Evolutionary conservation across 2,888 invertebrate species (phyloP).

Genomic region (Tinea pellionella): DNA sequence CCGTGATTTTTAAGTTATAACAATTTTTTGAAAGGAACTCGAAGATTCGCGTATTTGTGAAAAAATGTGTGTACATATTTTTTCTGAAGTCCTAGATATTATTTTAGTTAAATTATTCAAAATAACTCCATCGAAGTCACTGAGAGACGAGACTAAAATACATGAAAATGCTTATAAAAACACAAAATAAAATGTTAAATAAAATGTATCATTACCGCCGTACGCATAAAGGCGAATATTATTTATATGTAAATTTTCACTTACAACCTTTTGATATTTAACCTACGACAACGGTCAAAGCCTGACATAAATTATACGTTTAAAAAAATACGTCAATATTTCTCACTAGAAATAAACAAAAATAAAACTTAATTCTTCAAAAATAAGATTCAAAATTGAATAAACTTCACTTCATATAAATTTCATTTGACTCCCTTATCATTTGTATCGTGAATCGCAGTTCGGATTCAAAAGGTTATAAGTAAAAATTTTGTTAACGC

Average conservation of each 20-base stretch:
- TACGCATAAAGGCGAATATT: background rate
- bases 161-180: background rate
- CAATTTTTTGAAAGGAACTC: too few species aligned
- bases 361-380: background rate
- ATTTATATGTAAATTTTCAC: background rate
- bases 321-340: slow-evolving; percentile 6
- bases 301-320: slow-evolving; percentile 8
- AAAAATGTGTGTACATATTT: too few species aligned
- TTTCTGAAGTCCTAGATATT: too few species aligned
- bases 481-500: background rate
- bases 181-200: background rate
- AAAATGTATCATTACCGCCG: background rate
- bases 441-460: slow-evolving; percentile 24
- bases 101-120: background rate
- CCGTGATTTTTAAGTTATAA: too few species aligned
- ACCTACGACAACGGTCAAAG: slow-evolving; percentile 1
- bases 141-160: background rate
- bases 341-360: background rate
- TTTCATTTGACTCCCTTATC: slow-evolving; percentile 33
- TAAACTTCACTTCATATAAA: slow-evolving; percentile 24
- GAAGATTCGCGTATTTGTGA: too few species aligned
- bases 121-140: slow-evolving; percentile 8
- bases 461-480: slow-evolving; percentile 21
- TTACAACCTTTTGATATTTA: background rate
- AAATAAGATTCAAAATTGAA: slow-evolving; percentile 18